A percentile compares a stretch with the other conserved stretches of the same genome.
Conservation (phyloP, 2,113 vertebrate genomes). For the Anolis carolinensis region DNA sequence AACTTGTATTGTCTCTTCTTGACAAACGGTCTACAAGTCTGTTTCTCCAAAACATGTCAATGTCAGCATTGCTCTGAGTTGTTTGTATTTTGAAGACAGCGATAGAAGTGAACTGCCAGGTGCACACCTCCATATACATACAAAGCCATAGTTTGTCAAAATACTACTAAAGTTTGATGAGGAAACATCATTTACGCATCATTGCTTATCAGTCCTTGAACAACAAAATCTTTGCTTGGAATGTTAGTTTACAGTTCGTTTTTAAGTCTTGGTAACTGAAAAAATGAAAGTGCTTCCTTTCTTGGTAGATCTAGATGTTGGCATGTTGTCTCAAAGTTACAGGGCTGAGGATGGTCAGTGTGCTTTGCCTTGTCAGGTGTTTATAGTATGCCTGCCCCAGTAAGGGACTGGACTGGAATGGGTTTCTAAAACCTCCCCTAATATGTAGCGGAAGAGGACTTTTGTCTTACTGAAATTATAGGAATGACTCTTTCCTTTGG, state of each 20-base stretch:
- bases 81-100: not conserved
- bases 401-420: not conserved
- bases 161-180: not conserved
- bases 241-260: not conserved
- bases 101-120: not conserved
- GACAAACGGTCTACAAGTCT: not conserved
- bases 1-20: not conserved
- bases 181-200: not conserved
- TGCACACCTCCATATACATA: not conserved
- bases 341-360: not conserved
- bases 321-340: not conserved
- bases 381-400: not conserved
- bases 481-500: not conserved
- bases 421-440: not conserved
- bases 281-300: not conserved
- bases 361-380: not conserved
- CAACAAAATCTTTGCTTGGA: not conserved
- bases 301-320: not conserved
- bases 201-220: not conserved
- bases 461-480: not conserved
- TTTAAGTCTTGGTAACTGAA: not conserved
- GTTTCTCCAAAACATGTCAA: not conserved
- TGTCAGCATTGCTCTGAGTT: not conserved
- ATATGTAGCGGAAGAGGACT: not conserved
- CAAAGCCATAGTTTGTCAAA: slow-evolving; percentile 15